Conservation (phyloP, 2,113 vertebrate genomes). For the Fregetta grallaria region DNA sequence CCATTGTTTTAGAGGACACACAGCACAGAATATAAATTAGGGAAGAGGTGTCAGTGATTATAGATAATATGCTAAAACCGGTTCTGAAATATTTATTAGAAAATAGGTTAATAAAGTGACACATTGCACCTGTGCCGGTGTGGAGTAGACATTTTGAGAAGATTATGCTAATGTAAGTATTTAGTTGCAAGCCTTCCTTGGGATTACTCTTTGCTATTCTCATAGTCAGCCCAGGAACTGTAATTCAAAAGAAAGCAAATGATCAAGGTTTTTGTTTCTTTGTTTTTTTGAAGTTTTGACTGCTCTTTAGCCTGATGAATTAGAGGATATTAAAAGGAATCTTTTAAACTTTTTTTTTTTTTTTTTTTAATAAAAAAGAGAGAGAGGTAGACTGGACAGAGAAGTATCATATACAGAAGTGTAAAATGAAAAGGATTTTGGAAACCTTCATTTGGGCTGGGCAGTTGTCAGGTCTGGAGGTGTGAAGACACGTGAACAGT, state of each 20-base stretch:
- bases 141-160: background rate
- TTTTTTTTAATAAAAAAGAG: background rate
- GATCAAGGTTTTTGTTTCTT: background rate
- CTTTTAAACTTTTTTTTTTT: background rate
- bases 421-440: background rate
- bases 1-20: background rate
- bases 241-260: background rate
- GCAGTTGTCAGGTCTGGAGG: background rate
- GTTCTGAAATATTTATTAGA: slow-evolving; percentile 31
- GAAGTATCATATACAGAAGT: background rate
- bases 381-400: no score
- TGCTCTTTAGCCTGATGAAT: background rate
- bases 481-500: background rate
- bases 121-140: background rate
- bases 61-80: background rate
- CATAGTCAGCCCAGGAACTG: background rate
- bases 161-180: slow-evolving; percentile 24
- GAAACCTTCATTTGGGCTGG: background rate
- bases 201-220: slow-evolving; percentile 8
- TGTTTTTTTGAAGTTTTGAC: background rate
- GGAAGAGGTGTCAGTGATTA: background rate
- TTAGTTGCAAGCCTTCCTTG: slow-evolving; percentile 5
- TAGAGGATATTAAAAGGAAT: background rate
- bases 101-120: slow-evolving; percentile 36
- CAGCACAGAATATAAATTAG: background rate